Conservation (phyloP, 1,140 invertebrate genomes). For the Eufriesea mexicana region DNA sequence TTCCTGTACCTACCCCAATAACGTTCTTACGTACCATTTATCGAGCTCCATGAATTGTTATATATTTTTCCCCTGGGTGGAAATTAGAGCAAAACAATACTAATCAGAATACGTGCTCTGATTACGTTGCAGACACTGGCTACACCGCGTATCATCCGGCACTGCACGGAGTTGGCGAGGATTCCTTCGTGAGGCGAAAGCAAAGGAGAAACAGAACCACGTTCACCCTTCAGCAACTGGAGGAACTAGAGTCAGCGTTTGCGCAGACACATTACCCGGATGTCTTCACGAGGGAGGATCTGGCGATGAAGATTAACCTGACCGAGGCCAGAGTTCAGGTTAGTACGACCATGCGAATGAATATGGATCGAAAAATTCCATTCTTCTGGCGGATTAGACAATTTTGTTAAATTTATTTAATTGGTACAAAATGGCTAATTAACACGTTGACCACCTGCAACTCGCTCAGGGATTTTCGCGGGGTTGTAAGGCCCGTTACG, state of each 20-base stretch:
- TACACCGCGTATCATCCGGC: slow-evolving; percentile 94
- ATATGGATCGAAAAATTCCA: background rate
- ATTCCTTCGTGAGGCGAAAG: slow-evolving; percentile 97
- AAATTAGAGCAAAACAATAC: too few relatives aligned
- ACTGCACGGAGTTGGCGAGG: slow-evolving; percentile 91
- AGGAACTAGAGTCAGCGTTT: slow-evolving; percentile 98
- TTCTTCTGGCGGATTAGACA: background rate
- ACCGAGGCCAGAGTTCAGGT: slow-evolving; percentile 99
- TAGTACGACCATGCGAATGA: slow-evolving; percentile 22
- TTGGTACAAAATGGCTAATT: too few relatives aligned
- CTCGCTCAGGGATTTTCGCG: too few relatives aligned
- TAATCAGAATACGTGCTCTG: background rate
- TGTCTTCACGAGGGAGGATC: slow-evolving; percentile 97
- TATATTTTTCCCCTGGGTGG: too few relatives aligned
- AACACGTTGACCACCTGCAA: too few relatives aligned
- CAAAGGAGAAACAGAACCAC: slow-evolving; percentile 97
- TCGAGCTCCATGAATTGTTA: too few relatives aligned
- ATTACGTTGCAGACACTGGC: slow-evolving; percentile 91
- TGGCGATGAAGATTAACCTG: slow-evolving; percentile 99
- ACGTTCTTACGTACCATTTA: too few relatives aligned
- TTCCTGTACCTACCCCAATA: too few relatives aligned
- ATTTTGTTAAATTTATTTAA: background rate
- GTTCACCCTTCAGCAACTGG: slow-evolving; percentile 97
- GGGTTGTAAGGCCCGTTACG: too few relatives aligned
- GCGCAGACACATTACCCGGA: slow-evolving; percentile 99